These are phyloP conservation scores for Dryocosmus kuriphilus DNA, from an alignment of 2,888 invertebrate genomes.

Conservation along the genomic window DNA sequence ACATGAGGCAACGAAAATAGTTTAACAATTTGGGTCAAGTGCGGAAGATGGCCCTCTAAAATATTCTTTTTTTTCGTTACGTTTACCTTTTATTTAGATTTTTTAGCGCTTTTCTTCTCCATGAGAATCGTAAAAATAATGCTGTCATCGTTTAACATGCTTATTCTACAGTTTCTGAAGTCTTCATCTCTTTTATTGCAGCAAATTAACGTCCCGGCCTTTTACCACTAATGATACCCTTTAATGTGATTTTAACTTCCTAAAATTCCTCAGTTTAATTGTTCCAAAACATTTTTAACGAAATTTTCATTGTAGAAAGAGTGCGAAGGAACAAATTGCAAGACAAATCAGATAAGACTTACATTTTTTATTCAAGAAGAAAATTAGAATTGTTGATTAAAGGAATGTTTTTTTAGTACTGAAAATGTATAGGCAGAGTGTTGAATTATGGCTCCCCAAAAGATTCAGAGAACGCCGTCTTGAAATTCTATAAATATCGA, in stretches of 20 bases:
- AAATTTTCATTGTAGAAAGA: not conserved
- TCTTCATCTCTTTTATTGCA: not conserved
- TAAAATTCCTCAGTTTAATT: not conserved
- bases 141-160: not conserved
- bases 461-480: constrained; percentile 23
- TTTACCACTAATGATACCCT: constrained; percentile 3
- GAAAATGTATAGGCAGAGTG: not conserved
- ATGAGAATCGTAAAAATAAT: not conserved
- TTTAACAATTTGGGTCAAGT: not conserved
- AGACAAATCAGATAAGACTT: not conserved
- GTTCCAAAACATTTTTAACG: not conserved
- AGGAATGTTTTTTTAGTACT: not conserved
- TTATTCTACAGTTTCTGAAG: not conserved
- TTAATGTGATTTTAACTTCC: not conserved
- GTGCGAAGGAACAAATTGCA: not conserved
- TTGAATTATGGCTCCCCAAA: constrained; percentile 6
- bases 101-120: not conserved
- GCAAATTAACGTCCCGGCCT: not conserved
- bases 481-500: constrained; percentile 34
- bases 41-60: not conserved
- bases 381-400: not conserved
- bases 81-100: not conserved
- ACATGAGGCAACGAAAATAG: not conserved
- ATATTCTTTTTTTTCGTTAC: not conserved
- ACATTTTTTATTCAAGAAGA: not conserved